Conservation (phyloP, 35 echinoderm and acorn worm genomes). For the Nesometra sesokonis region DNA sequence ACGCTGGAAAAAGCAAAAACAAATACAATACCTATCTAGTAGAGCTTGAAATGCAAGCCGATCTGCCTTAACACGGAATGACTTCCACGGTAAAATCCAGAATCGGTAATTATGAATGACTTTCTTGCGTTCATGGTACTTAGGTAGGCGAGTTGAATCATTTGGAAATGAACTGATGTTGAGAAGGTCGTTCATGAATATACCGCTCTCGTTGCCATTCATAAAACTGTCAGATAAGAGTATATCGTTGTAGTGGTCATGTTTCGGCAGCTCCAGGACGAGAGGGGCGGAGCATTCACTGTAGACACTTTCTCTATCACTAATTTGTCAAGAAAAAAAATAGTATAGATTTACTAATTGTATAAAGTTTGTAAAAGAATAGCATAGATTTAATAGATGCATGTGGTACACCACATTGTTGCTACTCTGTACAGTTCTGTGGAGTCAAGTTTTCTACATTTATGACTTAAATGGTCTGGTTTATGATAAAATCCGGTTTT, state of each 20-base stretch:
- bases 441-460: no score
- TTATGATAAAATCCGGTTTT: no score
- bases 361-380: no score
- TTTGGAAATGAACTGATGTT: not conserved
- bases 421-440: no score
- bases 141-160: not conserved
- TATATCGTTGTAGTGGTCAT: not conserved
- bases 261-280: not conserved
- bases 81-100: constrained; percentile 85
- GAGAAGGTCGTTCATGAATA: not conserved
- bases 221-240: not conserved
- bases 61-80: constrained; percentile 87
- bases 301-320: not conserved
- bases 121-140: constrained; percentile 42
- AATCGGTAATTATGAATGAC: constrained; percentile 96
- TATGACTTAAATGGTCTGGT: no score
- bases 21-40: constrained; percentile 93
- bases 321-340: not conserved
- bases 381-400: no score
- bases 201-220: not conserved
- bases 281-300: not conserved
- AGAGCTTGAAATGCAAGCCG: constrained; percentile 80
- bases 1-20: no score
- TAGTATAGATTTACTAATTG: not conserved
- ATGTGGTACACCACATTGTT: no score